Conservation (phyloP, 2,888 invertebrate species). For the Galeopsomyia nigrocyanea region DNA sequence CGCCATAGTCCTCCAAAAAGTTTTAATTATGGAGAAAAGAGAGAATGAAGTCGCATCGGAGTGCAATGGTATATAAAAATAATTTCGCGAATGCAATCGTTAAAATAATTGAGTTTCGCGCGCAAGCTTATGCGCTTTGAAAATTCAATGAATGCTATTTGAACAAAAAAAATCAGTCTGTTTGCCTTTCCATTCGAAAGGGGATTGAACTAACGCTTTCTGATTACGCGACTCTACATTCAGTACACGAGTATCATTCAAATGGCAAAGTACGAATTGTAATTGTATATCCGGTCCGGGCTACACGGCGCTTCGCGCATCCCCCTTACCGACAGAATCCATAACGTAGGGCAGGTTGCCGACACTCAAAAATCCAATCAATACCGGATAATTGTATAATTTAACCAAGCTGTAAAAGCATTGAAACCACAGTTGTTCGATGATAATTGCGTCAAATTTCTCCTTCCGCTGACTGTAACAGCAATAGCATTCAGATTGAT, state of each 20-base stretch:
- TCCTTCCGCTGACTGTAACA: constrained; percentile 55
- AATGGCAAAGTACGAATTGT: background rate
- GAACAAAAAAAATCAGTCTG: too few species aligned
- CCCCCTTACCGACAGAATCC: constrained; percentile 63
- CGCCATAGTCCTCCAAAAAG: too few species aligned
- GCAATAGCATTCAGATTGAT: constrained; percentile 7
- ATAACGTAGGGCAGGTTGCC: constrained; percentile 64
- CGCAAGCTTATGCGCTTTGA: too few species aligned
- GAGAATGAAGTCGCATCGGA: too few species aligned
- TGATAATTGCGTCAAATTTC: constrained; percentile 61
- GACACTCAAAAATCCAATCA: constrained; percentile 64
- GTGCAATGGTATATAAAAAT: too few species aligned
- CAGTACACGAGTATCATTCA: background rate
- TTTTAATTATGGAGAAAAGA: too few species aligned
- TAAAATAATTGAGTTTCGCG: too few species aligned
- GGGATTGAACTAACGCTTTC: too few species aligned
- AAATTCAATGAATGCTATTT: too few species aligned
- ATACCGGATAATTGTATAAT: constrained; percentile 60
- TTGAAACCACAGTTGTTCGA: constrained; percentile 64
- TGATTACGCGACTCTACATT: background rate
- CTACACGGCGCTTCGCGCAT: too few species aligned
- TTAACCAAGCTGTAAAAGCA: constrained; percentile 63
- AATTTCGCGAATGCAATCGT: too few species aligned
- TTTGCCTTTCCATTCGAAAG: too few species aligned
- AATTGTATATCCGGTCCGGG: background rate